These are phyloP conservation scores for Rachycentron canadum DNA, from an alignment of 2,797 vertebrate genomes.

Conservation along the genomic window DNA sequence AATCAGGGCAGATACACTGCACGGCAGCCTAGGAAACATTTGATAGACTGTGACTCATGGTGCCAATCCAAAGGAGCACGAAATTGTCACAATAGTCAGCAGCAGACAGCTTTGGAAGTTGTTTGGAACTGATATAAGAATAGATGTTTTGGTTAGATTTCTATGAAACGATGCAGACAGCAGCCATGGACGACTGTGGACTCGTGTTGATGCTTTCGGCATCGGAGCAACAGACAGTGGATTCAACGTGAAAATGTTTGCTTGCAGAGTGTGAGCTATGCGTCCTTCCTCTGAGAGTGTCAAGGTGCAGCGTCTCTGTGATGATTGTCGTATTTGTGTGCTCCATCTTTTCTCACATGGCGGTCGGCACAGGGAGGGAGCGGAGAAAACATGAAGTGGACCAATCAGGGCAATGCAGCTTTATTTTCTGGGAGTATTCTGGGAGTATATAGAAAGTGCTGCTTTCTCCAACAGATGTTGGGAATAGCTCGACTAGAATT, in stretches of 20 bases:
- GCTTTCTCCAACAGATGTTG: conserved; percentile 14
- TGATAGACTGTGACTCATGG: conserved; percentile 28
- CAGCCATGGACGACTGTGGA: background rate
- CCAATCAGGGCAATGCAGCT: background rate
- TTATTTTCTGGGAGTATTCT: conserved; percentile 9
- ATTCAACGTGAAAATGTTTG: conserved; percentile 3
- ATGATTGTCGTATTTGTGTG: conserved; percentile 3
- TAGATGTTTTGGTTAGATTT: conserved; percentile 1
- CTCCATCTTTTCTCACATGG: background rate
- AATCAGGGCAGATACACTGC: conserved; percentile 7
- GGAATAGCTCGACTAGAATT: background rate
- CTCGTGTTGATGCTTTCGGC: background rate
- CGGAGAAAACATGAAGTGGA: background rate
- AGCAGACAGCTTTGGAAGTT: background rate
- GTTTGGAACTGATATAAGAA: conserved; percentile 3
- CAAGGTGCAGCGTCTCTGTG: background rate
- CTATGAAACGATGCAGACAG: background rate
- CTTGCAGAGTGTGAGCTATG: background rate
- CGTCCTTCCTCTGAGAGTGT: background rate
- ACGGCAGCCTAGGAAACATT: conserved; percentile 7
- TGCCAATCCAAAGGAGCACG: conserved; percentile 15
- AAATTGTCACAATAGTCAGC: conserved; percentile 8
- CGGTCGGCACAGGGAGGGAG: background rate
- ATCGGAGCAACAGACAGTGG: background rate
- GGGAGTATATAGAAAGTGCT: too few relatives aligned